phyloP scores from a whole-genome alignment of 1,140 invertebrate species.

The Lepidurus apus region DNA sequence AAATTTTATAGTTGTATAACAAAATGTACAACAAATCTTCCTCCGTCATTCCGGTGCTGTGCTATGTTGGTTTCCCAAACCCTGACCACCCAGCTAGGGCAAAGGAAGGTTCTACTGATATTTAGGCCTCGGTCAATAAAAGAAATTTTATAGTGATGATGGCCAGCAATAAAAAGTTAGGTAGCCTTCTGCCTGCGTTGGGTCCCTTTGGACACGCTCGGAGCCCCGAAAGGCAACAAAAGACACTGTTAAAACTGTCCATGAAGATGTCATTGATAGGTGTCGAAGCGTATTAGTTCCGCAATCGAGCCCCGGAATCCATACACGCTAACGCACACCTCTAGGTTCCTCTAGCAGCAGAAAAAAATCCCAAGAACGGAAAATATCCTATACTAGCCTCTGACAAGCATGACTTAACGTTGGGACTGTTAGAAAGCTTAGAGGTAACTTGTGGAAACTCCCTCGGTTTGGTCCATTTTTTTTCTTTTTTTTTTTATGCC shows the following conservation, averaged over 20 bases:
- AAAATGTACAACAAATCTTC: not conserved
- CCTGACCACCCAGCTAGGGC: not conserved
- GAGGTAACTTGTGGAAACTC: too few relatives aligned
- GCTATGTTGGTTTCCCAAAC: not conserved
- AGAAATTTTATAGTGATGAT: conserved; percentile 22
- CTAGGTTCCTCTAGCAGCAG: not conserved
- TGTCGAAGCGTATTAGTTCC: conserved; percentile 21
- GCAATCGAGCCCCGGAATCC: conserved; percentile 1
- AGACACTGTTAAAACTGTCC: not conserved
- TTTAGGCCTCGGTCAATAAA: not conserved
- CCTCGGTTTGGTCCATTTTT: too few relatives aligned
- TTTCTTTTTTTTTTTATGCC: not conserved
- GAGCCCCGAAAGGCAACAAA: not conserved
- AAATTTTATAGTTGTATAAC: too few relatives aligned
- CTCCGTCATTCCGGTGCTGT: not conserved
- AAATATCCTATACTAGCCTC: too few relatives aligned
- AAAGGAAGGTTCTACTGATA: not conserved
- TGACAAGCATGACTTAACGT: too few relatives aligned
- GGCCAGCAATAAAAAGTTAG: not conserved
- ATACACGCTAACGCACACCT: not conserved
- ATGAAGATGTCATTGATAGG: conserved; percentile 10
- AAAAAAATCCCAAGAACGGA: too few relatives aligned
- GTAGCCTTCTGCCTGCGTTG: not conserved
- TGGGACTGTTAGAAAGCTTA: too few relatives aligned
- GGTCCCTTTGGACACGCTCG: not conserved